Evolutionary conservation across 2,888 invertebrate genomes (phyloP), one percentile per base, ranked within the genome.

Genomic region (Leucophenga maculata): DNA sequence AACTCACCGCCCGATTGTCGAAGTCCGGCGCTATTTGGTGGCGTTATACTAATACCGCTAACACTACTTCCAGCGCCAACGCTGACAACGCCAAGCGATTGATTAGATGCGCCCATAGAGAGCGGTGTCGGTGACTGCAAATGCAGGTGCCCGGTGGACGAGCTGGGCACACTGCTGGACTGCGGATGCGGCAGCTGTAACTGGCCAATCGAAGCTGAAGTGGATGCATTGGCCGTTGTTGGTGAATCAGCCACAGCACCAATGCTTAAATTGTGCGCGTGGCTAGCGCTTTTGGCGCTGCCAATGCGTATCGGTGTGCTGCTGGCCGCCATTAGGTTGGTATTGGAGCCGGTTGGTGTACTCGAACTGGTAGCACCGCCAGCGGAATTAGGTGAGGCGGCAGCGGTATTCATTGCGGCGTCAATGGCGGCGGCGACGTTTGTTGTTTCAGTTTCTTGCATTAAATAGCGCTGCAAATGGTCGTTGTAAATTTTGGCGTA

Each of bases 271-370:
- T 65, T 62, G 16, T 75, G 82, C 62, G 18, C 55, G n/a, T 32
- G 32, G 31, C 31, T 59, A 16, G n/a, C n/a, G 14, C 31, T 59
- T 31, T 79, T 79, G 13, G 75, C 76, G 64, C 82, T 82, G 68
- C 86, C 83, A 54, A 86, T 87, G 59, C 87, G 85, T 67, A 87
- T 87, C 14, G 87, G 87, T 52, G 87, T 86, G 75, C 86, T 86
- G 65, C 79, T 83, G 62, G 76, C 32, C 6, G 75, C 68, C 64
- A 77, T 69, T 50, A 73, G 57, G 67, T 71, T 72, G 20, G 68
- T 54, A 70, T 70, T 73, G 65, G 75, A 68, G 26, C 67, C 59
- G 55, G 59, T 55, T 57, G 64, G 22, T 57, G 48, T 20, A 62
- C n/a, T 44, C 70, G 60, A 6, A 65, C 57, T 73, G 74, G 65